Evolutionary conservation across 2,797 vertebrate species (phyloP), one percentile per base, ranked within the genome.

Genomic region (Pachyuromys duprasi): DNA sequence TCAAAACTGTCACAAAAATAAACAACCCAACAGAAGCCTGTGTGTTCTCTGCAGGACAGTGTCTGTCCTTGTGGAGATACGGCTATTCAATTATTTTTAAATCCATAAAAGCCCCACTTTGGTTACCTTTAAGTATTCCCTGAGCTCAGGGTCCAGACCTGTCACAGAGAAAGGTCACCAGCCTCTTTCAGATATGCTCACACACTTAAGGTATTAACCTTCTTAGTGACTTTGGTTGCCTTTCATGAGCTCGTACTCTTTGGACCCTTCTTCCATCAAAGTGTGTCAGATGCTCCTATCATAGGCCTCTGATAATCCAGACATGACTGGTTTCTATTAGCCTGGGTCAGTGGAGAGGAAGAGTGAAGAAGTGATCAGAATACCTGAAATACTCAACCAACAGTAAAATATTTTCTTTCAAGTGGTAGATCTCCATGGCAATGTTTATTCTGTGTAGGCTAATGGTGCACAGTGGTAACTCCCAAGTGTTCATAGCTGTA

Each of bases 1-100:
- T 97, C 69, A 89, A 95, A 96, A 93, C 63, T 76, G 74, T 93
- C 53, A 75, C 86, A 95, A 93, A 91, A 97, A 92, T 93, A 94
- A 94, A 82, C 49, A 96, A 72, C n/a, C 31, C 82, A 55, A 69
- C 36, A 57, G 36, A 86, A 49, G 18, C 45, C 57, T 76, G n/a
- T 90, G 63, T 90, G 69, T 86, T 95, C 90, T 80, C 87, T 81
- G 33, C 80, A 39, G 55, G 67, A 93, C 22, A 42, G 39, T 22
- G 62, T 90, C 79, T 95, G 42, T 75, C 49, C 49, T 36, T 95
- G 72, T 83, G 36, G 65, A 97, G 78, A 95, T 86, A 97, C 0
- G n/a, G 9, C 75, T 92, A 74, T 94, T 95, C 69, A 75, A 63
- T 60, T 90, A 91, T 76, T 89, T 86, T 31, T 39, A 96, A 95